These are phyloP conservation scores for Pseudomugil gertrudae DNA, from an alignment of 2,797 vertebrate genomes.

Conservation along the genomic window DNA sequence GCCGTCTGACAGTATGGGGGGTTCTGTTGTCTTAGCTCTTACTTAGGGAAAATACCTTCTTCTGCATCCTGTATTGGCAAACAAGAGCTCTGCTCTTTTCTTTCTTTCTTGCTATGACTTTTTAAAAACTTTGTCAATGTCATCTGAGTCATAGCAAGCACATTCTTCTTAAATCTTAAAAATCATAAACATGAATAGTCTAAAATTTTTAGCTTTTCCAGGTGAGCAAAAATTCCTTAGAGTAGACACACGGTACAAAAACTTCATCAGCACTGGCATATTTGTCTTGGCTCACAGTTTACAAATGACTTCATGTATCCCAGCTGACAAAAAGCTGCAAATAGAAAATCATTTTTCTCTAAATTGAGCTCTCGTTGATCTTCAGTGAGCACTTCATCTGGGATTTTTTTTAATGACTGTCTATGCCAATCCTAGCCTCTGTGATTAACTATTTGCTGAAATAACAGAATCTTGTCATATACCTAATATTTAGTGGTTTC, in stretches of 20 bases:
- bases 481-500: not conserved
- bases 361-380: constrained; percentile 16
- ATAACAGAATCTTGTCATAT: not conserved
- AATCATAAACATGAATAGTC: not conserved
- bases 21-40: constrained; percentile 32
- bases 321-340: constrained; percentile 18
- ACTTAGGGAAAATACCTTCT: not conserved
- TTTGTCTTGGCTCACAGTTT: constrained; percentile 17
- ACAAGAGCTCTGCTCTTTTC: not conserved
- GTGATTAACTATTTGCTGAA: not conserved
- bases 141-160: not conserved
- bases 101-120: too few species aligned
- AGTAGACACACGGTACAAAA: constrained; percentile 4
- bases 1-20: constrained; percentile 47
- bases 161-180: not conserved
- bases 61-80: not conserved
- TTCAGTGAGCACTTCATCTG: not conserved
- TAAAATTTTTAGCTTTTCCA: not conserved
- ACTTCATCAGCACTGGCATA: not conserved
- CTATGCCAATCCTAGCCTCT: not conserved
- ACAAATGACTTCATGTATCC: constrained; percentile 3
- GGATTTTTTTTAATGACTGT: not conserved
- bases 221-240: not conserved
- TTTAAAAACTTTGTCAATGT: constrained; percentile 14
- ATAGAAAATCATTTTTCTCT: constrained; percentile 8